Percentiles rank a stretch among this genome's conserved stretches.
These are phyloP conservation scores for Amphipyra berbera DNA, from an alignment of 2,888 invertebrate genomes.

Conservation along the genomic window DNA sequence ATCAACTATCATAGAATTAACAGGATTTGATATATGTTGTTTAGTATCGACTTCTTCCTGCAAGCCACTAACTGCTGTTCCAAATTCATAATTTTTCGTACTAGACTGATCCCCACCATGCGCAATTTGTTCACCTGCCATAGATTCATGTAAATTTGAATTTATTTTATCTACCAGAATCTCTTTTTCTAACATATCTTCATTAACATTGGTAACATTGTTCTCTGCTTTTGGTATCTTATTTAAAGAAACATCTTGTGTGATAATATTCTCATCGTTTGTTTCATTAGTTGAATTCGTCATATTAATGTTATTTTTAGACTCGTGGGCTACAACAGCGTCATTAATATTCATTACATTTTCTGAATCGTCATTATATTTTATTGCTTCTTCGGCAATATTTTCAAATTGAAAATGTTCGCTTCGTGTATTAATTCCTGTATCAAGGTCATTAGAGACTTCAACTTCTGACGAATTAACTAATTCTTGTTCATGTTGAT, in stretches of 20 bases:
- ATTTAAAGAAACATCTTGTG: background rate
- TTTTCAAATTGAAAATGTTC: constrained; percentile 9
- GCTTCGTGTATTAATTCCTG: constrained; percentile 12
- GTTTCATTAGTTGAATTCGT: constrained; percentile 2
- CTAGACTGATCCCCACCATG: background rate
- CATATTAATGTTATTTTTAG: background rate
- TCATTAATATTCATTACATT: constrained; percentile 1
- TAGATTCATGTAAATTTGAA: background rate
- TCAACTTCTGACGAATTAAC: constrained; percentile 63
- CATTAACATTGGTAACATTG: background rate
- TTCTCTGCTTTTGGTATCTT: background rate
- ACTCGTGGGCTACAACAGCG: background rate
- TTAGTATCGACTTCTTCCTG: background rate
- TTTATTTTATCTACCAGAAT: background rate
- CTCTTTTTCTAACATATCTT: constrained; percentile 2
- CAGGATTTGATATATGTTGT: constrained; percentile 6
- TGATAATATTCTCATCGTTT: background rate
- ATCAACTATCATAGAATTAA: background rate
- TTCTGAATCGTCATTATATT: constrained; percentile 3
- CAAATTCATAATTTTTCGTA: background rate
- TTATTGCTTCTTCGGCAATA: background rate
- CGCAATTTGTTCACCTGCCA: constrained; percentile 4
- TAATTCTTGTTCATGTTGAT: constrained; percentile 60
- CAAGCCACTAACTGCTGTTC: background rate
- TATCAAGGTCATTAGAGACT: constrained; percentile 58